Conservation (phyloP, 2,888 invertebrate species). For the Lagria hirta region DNA sequence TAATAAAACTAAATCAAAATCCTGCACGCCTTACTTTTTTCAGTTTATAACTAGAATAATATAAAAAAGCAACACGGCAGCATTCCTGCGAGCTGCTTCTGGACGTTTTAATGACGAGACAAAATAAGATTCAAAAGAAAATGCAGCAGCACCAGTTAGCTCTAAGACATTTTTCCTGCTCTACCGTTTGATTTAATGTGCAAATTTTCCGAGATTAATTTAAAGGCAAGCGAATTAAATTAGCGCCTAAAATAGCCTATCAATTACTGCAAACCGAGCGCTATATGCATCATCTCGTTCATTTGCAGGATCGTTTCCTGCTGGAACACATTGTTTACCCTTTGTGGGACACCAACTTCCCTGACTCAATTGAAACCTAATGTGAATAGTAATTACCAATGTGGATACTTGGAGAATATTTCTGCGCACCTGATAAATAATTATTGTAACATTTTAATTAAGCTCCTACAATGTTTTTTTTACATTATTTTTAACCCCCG, state of each 20-base stretch:
- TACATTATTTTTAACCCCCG: no score
- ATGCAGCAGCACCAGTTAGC: conserved; percentile 2
- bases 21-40: conserved; percentile 10
- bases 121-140: conserved; percentile 13
- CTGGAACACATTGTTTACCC: conserved; percentile 19
- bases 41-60: conserved; percentile 7
- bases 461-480: no score
- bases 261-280: conserved; percentile 19
- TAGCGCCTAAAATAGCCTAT: conserved; percentile 23
- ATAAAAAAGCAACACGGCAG: conserved; percentile 6
- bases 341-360: conserved; percentile 10
- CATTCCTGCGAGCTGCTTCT: conserved; percentile 16
- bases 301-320: conserved; percentile 18
- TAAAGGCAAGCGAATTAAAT: conserved; percentile 15
- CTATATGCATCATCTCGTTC: conserved; percentile 22
- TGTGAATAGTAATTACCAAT: conserved; percentile 19
- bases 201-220: conserved; percentile 20
- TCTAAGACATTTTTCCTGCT: neutral
- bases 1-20: conserved; percentile 18
- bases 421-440: neutral
- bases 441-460: no score
- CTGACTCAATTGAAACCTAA: conserved; percentile 17
- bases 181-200: conserved; percentile 4
- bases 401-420: conserved; percentile 20
- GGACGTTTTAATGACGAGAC: conserved; percentile 12